Base-by-base conservation (phyloP, 2,888 invertebrate genomes). In the Autographa pulchrina region DNA sequence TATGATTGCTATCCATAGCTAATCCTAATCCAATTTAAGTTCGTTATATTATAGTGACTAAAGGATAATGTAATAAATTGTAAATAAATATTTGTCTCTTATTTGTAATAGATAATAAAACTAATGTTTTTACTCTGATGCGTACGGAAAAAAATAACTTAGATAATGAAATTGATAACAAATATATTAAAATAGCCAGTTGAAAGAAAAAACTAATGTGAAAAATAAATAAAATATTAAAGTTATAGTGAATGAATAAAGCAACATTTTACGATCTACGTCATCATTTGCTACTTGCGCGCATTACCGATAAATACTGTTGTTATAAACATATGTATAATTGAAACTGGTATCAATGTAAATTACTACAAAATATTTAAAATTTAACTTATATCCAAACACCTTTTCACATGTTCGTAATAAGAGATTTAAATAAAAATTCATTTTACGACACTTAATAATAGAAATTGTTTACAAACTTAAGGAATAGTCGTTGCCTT, bases 401-500 rank as follows among this genome's bases (percentile, higher is more conserved):
- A 89, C 87, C 87, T 87, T 90, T 88, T 90, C 90, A 92, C 91
- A 89, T 92, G 91, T 92, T 93, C 91, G 91, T 87, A 80, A 78
- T 92, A 90, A 86, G 79, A 87, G 88, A 86, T 85, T 88, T 87
- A 73, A 86, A 84, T 83, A 80, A 85, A 85, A 80, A 81, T 86
- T 82, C 83, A 81, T 90, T 91, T 83, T 88, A 89, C 80, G 78
- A 90, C 87, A 89, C 88, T 88, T 90, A 85, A 70, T 86, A 85
- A 85, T 87, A 89, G 81, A 85, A 90, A 91, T 92, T 92, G 90
- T 93, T 93, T 92, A 93, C 88, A 90, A 90, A 89, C 58, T 83
- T 94, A 94, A 92, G 92, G 88, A 92, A 94, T 95, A 95, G 95
- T 94, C 92, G 95, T 95, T 96, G 96, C 96, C 95, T 96, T 96